Base-by-base conservation (phyloP, 2,888 invertebrate genomes). In the Disparrhopalites patrizii region DNA sequence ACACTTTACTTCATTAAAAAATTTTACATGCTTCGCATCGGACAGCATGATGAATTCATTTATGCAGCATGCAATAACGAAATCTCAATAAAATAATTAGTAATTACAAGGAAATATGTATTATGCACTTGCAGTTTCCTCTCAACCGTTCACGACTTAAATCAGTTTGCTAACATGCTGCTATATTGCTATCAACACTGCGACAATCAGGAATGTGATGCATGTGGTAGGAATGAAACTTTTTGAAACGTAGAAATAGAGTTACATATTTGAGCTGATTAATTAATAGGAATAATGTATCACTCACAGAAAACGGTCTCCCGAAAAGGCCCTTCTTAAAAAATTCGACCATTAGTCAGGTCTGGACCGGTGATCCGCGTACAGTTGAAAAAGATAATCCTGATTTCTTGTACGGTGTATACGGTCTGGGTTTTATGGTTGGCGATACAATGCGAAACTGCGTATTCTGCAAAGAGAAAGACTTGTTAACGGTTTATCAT, bases 81-180 rank as follows among this genome's bases (percentile, higher is more conserved):
- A n/a, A n/a, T n/a, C n/a, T n/a, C n/a, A n/a, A n/a, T n/a, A n/a
- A n/a, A n/a, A n/a, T n/a, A n/a, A n/a, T n/a, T n/a, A n/a, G n/a
- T n/a, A n/a, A n/a, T n/a, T n/a, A n/a, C n/a, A n/a, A n/a, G n/a
- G n/a, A n/a, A n/a, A n/a, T n/a, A n/a, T n/a, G n/a, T n/a, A n/a
- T n/a, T n/a, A n/a, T n/a, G n/a, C n/a, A n/a, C n/a, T 47, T 51
- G 15, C 28, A 64, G 64, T 1, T 76, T 85, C 28, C 73, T 84
- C 15, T 85, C 85, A 1, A 83, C 79, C 27, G 81, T 81, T 31
- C 73, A 74, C 2, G 83, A 85, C 76, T 76, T 84, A 51, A 71
- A 81, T 1, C 78, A 78, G 55, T 84, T 85, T 76, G 84, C 82
- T 3, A 82, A 84, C 73, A 78, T 79, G 10, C 80, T 85, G 79